Base-by-base conservation (phyloP, 1,140 invertebrate genomes). In the Dufourea novaeangliae region DNA sequence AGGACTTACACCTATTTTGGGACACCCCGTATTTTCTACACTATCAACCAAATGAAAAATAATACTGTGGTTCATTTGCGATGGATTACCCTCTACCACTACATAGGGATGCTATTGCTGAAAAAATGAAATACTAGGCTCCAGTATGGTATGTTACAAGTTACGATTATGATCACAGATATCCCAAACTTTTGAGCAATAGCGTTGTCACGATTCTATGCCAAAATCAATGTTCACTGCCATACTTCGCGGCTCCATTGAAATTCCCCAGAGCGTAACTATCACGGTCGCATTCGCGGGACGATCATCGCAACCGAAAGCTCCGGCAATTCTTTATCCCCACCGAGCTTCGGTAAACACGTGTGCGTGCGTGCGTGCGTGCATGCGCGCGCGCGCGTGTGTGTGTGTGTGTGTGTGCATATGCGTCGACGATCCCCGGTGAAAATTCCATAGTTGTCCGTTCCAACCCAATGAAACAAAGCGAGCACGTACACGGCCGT, bases 301-400 rank as follows among this genome's bases (percentile, higher is more conserved):
- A n/a, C 17, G 54, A 82, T 76, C 64, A 59, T 72, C 44, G 22
- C 50, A 44, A 37, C 56, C 73, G 62, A 72, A 63, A 54, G 79
- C 46, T 62, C 54, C 61, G 37, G 79, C 80, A 67, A 83, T 78
- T 68, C 80, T 82, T 78, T 56, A 44, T 63, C 39, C n/a, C n/a
- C n/a, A n/a, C n/a, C 17, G 80, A 34, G 32, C 32, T 67, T 64
- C 20, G 73, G n/a, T n/a, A n/a, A n/a, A n/a, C n/a, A n/a, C n/a
- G n/a, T n/a, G n/a, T n/a, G n/a, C n/a, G n/a, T n/a, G n/a, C n/a
- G n/a, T n/a, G n/a, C n/a, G n/a, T n/a, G n/a, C n/a, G n/a, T n/a
- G n/a, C n/a, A n/a, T n/a, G n/a, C n/a, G 70, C 41, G 22, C 2
- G 11, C n/a, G 64, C 64, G 59, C 54, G 39, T 37, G 64, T 59